Conservation (phyloP, 2,888 invertebrate genomes). For the Stramonita haemastoma region DNA sequence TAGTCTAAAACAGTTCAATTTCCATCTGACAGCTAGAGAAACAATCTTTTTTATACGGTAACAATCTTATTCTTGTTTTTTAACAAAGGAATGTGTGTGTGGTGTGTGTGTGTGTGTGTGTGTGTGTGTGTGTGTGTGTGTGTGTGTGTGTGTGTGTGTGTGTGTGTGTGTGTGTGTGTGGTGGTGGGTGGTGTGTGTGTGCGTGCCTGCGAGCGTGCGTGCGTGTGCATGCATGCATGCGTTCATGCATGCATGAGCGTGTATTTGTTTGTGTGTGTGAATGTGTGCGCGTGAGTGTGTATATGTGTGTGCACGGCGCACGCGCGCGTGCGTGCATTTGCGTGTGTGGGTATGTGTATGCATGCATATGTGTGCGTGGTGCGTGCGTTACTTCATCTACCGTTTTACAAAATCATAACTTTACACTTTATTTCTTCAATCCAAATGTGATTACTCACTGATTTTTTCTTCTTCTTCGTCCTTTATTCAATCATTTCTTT, state of each 20-base stretch:
- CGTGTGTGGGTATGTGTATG: background rate
- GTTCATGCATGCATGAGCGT: background rate
- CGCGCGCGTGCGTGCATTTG: too few species aligned
- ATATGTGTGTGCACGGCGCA: background rate
- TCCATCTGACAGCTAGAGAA: too few species aligned
- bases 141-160: background rate
- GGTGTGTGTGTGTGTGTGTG: background rate
- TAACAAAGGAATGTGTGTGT: too few species aligned
- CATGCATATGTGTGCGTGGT: background rate
- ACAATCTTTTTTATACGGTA: too few species aligned
- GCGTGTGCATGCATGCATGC: background rate
- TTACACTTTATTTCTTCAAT: background rate
- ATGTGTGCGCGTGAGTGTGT: background rate
- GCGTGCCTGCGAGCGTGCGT: background rate
- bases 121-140: constrained; percentile 10
- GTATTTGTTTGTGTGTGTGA: background rate
- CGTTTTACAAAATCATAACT: background rate
- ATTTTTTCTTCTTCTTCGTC: background rate
- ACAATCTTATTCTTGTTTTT: too few species aligned
- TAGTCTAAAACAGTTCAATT: too few species aligned
- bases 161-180: background rate
- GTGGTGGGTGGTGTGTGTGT: background rate
- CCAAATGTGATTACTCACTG: background rate
- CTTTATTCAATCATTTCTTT: background rate
- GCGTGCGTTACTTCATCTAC: background rate